Evolutionary conservation across 2,797 vertebrate species (phyloP), one percentile per base, ranked within the genome.

Genomic region (Cossypha niveicapilla): DNA sequence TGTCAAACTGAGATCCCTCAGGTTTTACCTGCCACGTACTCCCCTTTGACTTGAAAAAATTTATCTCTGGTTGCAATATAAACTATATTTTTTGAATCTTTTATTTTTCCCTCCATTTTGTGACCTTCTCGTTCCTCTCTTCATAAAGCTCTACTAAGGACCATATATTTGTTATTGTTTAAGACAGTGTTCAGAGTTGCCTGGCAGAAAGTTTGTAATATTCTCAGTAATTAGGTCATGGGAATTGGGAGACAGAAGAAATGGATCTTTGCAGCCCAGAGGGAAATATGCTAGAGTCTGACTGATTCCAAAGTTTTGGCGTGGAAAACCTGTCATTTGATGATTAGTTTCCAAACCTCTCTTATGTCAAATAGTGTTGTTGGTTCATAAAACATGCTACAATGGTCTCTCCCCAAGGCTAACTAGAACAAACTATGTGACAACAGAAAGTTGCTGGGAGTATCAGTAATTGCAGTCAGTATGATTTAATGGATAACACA

Each of bases 231-330:
- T 88, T 77, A 89, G 62, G 77, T 78, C 50, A 53, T 62, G 84
- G 66, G 74, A 93, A 85, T 3, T 75, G 54, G 39, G 74, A 88
- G 47, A 47, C 62, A 70, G 63, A 82, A 47, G 16, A 86, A 50
- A 91, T 77, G 57, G 56, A 90, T 91, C 65, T 85, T 82, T 86
- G n/a, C n/a, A 86, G 63, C 56, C 89, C 35, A 62, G 60, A 66
- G 91, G 85, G 87, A 92, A 91, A 81, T 85, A 34, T 79, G 18
- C n/a, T 73, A 21, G 28, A 65, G 19, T 27, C 48, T 75, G 78
- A 68, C 60, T 79, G 90, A 93, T 87, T 92, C 63, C n/a, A 79
- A 51, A 82, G 61, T 76, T 92, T 80, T 87, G 72, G 53, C 67
- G 71, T 50, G 24, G 85, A 92, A 80, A 88, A 75, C 45, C 72